Conservation (phyloP, 2,888 invertebrate genomes). For the Adineta ricciae region DNA sequence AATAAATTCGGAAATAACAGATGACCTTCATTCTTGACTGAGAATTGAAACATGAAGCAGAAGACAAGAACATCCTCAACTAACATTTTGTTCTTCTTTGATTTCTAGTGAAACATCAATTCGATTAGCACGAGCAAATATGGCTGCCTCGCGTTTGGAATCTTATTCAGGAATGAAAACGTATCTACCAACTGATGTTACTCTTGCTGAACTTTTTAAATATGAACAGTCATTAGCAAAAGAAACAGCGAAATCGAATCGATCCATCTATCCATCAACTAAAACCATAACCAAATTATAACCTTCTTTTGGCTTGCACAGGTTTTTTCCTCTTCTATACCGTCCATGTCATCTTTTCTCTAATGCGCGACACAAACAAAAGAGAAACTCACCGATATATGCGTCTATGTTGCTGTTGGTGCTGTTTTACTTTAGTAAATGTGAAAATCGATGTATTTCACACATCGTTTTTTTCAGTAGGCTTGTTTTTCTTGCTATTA, state of each 20-base stretch:
- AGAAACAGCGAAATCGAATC: not conserved
- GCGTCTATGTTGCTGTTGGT: not conserved
- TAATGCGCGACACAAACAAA: not conserved
- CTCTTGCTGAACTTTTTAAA: constrained; percentile 19
- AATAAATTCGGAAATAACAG: not conserved
- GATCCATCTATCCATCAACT: not conserved
- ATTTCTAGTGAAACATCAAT: not conserved
- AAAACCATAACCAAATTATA: not conserved
- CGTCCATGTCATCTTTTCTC: not conserved
- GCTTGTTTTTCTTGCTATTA: not conserved
- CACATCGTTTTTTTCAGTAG: not conserved
- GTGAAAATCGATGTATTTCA: not conserved
- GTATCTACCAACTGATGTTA: not conserved
- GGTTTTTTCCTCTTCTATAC: not conserved
- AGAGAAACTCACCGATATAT: not conserved
- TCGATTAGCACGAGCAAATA: constrained; percentile 17
- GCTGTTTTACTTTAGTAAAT: not conserved
- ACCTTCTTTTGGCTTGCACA: not conserved
- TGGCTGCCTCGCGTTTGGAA: not conserved
- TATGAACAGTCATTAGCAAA: constrained; percentile 15
- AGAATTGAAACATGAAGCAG: no score
- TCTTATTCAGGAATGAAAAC: not conserved
- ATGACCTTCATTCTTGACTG: not conserved
- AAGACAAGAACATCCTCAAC: no score
- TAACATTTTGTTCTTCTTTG: not conserved